Evolutionary conservation across 1,140 invertebrate genomes (phyloP), one percentile per base, ranked within the genome.

Genomic region (Diorhabda carinulata): DNA sequence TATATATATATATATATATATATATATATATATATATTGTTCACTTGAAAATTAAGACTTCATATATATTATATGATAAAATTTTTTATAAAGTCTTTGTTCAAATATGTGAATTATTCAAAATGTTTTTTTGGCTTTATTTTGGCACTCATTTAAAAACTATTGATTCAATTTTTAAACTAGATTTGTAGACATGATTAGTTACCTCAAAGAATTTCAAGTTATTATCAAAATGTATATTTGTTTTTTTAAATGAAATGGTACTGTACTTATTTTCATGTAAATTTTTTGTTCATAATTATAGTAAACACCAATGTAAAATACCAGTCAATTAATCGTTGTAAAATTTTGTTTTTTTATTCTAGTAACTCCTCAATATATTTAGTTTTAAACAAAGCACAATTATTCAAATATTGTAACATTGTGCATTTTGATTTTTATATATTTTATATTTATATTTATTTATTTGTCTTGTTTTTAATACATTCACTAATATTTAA

Each of bases 201-300:
- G 75, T 76, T 77, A 75, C 74, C 73, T 77, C 73, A 75, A 69
- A n/a, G 62, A 52, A 66, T 64, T 66, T 66, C 59, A 65, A 73
- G 70, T 47, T 65, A 68, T 68, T 63, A 68, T 8, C 47, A 52
- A 66, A 68, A 65, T 66, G 60, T 67, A 64, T 66, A 69, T 66
- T 72, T 71, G 70, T 64, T n/a, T 59, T 65, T 67, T 25, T 25
- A 25, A 25, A 25, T 25, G 68, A 67, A 64, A 61, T 68, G 72
- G 72, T 69, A 67, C 72, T 72, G 72, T 73, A 73, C 71, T 74
- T 74, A 71, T 76, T 74, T 74, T 67, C 70, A 69, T 73, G 70
- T 76, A 65, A 52, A 67, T 69, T 72, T 59, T 69, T 66, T 73
- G 68, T 72, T 67, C 60, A 69, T 68, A 62, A 64, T 69, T 68